Evolutionary conservation across 2,888 invertebrate genomes (phyloP).

Genomic region (Crematogaster levior): DNA sequence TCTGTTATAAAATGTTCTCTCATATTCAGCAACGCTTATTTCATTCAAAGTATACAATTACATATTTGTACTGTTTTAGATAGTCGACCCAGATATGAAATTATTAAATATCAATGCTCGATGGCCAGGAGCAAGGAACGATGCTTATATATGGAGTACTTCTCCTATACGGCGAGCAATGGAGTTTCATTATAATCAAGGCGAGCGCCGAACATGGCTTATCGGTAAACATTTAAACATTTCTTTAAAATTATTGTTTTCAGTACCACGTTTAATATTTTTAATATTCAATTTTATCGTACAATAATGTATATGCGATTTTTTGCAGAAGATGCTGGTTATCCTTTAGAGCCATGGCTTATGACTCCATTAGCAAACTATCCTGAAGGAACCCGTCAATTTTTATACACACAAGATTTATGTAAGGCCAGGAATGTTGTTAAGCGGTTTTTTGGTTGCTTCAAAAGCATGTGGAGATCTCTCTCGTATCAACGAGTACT

Average conservation of each 20-base stretch:
- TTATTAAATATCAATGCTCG: not conserved
- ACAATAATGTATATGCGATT: not conserved
- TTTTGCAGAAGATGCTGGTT: too few species aligned
- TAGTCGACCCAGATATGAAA: not conserved
- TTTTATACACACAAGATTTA: not conserved
- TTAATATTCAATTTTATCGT: too few species aligned
- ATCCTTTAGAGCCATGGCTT: not conserved
- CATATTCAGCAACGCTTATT: too few species aligned
- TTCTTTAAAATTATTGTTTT: not conserved
- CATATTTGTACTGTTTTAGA: not conserved
- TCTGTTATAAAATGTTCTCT: too few species aligned
- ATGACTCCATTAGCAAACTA: not conserved
- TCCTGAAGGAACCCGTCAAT: not conserved
- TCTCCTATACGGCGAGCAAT: not conserved
- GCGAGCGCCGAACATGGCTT: not conserved
- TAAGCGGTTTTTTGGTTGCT: not conserved
- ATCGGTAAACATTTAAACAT: not conserved
- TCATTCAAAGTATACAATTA: not conserved
- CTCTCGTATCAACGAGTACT: not conserved
- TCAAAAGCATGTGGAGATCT: not conserved
- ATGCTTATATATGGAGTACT: not conserved
- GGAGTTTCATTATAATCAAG: not conserved
- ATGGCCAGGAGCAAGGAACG: not conserved
- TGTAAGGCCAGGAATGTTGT: not conserved
- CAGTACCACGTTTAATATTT: too few species aligned